Evolutionary conservation across 2,113 vertebrate species (phyloP).

Genomic region (western clawed frog (Xenopus tropicalis)): UCB_Xtro_10.0 CM004449.2:104893001-104893500

Average conservation of each 20-base stretch:
- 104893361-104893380: no score
- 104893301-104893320: no score
- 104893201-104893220: slow-evolving; percentile 27
- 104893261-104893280: no score
- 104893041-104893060: slow-evolving; percentile 77
- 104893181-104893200: slow-evolving; percentile 49
- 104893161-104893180: slow-evolving; percentile 61
- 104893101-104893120: slow-evolving; percentile 58
- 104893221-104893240: not conserved
- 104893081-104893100: slow-evolving; percentile 45
- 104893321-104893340: no score
- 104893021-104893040: slow-evolving; percentile 70
- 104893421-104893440: no score
- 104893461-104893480: not conserved
- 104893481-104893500: slow-evolving; percentile 35
- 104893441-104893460: no score
- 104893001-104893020: slow-evolving; percentile 76
- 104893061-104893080: slow-evolving; percentile 45
- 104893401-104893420: no score
- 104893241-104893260: no score
- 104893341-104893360: no score
- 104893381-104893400: no score
- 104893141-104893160: slow-evolving; percentile 62
- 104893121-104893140: slow-evolving; percentile 63
- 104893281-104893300: no score